These are phyloP conservation scores for Actinemys pallida DNA, from an alignment of 2,113 vertebrate species.

Conservation along the genomic window DNA sequence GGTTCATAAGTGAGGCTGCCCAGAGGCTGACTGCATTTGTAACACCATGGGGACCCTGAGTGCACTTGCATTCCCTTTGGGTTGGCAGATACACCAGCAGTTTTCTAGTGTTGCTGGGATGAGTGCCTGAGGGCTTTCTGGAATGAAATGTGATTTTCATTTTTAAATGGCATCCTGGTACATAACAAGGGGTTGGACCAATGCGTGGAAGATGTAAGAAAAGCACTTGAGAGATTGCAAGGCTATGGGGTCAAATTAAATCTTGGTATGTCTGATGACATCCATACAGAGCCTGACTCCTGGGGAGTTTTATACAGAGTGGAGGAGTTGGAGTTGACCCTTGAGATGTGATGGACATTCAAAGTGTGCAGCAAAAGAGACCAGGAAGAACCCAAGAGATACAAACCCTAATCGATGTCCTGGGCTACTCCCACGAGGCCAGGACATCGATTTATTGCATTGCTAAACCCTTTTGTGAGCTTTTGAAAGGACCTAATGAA, in stretches of 20 bases:
- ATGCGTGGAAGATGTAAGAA: not conserved
- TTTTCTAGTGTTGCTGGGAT: not conserved
- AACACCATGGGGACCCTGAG: not conserved
- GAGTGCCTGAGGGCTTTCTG: not conserved
- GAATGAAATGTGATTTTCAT: accelerated
- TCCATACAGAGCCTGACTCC: not conserved
- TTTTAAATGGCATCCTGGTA: not conserved
- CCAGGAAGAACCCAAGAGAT: not conserved
- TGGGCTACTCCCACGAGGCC: not conserved
- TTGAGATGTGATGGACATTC: not conserved
- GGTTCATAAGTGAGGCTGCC: not conserved
- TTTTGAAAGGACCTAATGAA: not conserved
- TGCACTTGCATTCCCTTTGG: not conserved
- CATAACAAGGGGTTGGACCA: not conserved
- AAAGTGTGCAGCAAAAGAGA: not conserved
- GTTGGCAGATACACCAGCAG: not conserved
- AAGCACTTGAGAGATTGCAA: not conserved
- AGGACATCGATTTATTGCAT: not conserved
- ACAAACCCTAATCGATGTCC: not conserved
- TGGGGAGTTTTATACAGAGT: not conserved
- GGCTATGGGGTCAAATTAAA: not conserved
- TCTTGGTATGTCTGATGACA: not conserved
- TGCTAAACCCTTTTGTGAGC: not conserved
- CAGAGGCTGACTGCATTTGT: not conserved
- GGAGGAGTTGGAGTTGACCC: not conserved